phyloP scores from a whole-genome alignment of 1,140 invertebrate species.

The Polypedilum pembai region DNA sequence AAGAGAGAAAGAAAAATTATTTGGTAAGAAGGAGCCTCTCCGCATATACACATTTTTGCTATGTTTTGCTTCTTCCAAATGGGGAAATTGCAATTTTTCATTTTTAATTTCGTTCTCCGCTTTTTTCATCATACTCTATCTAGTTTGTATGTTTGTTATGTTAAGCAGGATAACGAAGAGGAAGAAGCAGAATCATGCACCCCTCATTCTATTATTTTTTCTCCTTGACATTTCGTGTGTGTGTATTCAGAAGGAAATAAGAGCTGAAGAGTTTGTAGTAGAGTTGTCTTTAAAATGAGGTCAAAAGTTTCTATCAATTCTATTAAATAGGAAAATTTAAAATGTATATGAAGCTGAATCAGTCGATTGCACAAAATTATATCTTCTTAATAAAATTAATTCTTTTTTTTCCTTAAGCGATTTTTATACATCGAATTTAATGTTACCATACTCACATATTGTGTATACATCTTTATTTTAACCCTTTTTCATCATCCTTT shows the following conservation, averaged over 20 bases:
- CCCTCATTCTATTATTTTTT: background rate
- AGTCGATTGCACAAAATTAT: conserved; percentile 8
- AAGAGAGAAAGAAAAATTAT: background rate
- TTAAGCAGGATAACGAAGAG: background rate
- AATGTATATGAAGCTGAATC: background rate
- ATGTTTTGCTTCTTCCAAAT: background rate
- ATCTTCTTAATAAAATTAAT: background rate
- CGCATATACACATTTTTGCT: background rate
- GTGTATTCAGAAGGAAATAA: background rate
- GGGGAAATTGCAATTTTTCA: conserved; percentile 17
- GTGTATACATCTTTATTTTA: too few relatives aligned
- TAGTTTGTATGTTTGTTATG: background rate
- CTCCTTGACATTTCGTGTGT: conserved; percentile 4
- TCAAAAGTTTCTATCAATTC: background rate
- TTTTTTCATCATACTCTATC: background rate
- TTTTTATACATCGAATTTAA: background rate
- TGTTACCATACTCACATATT: too few relatives aligned
- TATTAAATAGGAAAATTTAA: background rate
- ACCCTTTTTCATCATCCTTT: too few relatives aligned
- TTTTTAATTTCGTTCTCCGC: background rate
- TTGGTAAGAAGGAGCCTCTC: background rate
- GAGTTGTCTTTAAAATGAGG: conserved; percentile 6
- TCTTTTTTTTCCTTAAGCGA: background rate
- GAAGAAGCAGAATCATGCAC: background rate
- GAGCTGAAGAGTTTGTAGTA: background rate